phyloP scores from a whole-genome alignment of 2,113 vertebrate genomes.

The Pyrgilauda ruficollis region DNA sequence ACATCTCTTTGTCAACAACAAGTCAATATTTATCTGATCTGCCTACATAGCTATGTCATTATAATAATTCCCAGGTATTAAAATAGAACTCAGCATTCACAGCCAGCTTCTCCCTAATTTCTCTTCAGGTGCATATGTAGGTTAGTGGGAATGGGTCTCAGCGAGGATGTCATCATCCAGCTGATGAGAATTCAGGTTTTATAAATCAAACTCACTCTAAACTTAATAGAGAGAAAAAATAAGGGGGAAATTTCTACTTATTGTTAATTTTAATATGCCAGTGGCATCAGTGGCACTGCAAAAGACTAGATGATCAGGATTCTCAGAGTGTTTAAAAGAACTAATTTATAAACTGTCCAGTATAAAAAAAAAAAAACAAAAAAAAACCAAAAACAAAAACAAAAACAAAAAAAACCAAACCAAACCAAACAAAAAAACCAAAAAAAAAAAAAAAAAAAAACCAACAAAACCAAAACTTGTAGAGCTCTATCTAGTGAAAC shows the following conservation, averaged over 20 bases:
- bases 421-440: no score
- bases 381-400: no score
- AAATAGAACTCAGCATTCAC: not conserved
- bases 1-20: not conserved
- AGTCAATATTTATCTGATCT: constrained; percentile 2
- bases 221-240: not conserved
- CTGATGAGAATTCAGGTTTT: not conserved
- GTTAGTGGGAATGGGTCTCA: not conserved
- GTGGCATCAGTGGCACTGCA: not conserved
- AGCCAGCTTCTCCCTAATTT: not conserved
- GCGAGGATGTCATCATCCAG: not conserved
- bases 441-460: not conserved
- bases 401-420: not conserved
- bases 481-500: not conserved
- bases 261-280: not conserved
- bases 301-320: not conserved
- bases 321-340: not conserved
- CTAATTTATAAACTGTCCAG: not conserved
- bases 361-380: not conserved
- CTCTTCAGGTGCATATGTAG: not conserved
- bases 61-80: not conserved
- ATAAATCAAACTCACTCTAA: not conserved
- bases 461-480: not conserved
- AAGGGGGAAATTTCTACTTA: not conserved
- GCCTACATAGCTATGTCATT: not conserved